A percentile compares a stretch with the other conserved stretches of the same genome.
Evolutionary conservation across 2,797 vertebrate genomes (phyloP).

Genomic region (Scolopax bukidnonensis): DNA sequence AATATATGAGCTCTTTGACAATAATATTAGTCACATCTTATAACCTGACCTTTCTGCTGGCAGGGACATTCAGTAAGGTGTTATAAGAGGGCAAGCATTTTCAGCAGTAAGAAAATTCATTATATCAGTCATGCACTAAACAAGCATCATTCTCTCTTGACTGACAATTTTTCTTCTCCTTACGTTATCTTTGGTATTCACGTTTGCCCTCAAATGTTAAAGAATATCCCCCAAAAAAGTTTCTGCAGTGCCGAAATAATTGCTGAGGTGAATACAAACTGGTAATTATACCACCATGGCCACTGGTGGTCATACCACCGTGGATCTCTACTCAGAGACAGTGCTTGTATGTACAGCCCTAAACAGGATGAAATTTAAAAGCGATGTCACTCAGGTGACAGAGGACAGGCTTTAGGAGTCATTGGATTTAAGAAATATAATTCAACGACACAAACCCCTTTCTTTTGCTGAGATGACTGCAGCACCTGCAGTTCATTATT

Average conservation of each 20-base stretch:
- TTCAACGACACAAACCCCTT: not conserved
- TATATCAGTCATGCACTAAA: slow-evolving; percentile 49
- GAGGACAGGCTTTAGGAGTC: not conserved
- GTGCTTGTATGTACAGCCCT: not conserved
- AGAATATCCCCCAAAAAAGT: not conserved
- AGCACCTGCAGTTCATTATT: not conserved
- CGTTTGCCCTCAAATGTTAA: not conserved
- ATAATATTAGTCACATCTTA: slow-evolving; percentile 64
- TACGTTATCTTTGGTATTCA: not conserved
- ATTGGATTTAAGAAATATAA: not conserved
- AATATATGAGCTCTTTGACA: slow-evolving; percentile 64
- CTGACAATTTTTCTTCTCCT: slow-evolving; percentile 5
- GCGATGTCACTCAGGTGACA: not conserved
- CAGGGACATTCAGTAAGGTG: slow-evolving; percentile 58
- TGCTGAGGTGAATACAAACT: not conserved
- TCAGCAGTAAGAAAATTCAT: slow-evolving; percentile 58
- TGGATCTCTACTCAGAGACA: not conserved
- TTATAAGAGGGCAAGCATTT: slow-evolving; percentile 60
- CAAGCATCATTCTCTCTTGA: not conserved
- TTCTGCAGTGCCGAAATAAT: not conserved
- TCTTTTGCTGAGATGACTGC: not conserved
- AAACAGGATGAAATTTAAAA: not conserved
- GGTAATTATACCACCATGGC: not conserved
- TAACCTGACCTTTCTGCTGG: slow-evolving; percentile 66
- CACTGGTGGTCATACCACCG: not conserved